Evolutionary conservation across 2,888 invertebrate genomes (phyloP).

Genomic region (Brachyptera putata): DNA sequence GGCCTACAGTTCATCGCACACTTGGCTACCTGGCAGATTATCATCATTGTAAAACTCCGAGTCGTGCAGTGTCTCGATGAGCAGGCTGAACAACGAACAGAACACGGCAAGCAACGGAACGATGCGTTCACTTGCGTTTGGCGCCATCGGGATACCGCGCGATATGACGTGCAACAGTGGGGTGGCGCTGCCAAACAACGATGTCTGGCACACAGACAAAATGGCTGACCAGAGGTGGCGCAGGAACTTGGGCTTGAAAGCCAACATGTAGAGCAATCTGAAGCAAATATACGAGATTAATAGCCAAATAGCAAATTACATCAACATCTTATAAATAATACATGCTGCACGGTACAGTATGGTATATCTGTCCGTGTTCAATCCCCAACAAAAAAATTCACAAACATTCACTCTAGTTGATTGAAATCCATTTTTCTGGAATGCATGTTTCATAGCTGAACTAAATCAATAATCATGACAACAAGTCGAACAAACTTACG

Average conservation of each 20-base stretch:
- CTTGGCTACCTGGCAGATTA: conserved; percentile 30
- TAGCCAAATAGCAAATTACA: no score
- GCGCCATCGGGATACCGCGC: conserved; percentile 58
- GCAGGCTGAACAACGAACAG: conserved; percentile 73
- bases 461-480: no score
- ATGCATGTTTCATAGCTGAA: no score
- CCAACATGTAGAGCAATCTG: conserved; percentile 71
- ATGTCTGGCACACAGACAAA: conserved; percentile 46
- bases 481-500: no score
- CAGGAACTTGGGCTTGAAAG: conserved; percentile 73
- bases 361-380: no score
- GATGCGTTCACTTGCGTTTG: conserved; percentile 61
- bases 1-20: no score
- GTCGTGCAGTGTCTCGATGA: conserved; percentile 80
- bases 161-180: conserved; percentile 62
- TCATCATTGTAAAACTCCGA: conserved; percentile 70
- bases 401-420: no score
- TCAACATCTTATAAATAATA: neutral
- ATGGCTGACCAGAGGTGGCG: conserved; percentile 66
- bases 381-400: no score
- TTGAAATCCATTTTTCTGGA: no score
- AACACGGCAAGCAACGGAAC: conserved; percentile 78
- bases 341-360: no score
- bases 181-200: conserved; percentile 50
- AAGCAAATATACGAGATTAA: no score